Evolutionary conservation across 2,113 vertebrate species (phyloP).

Genomic region (human (Homo sapiens)): DNA sequence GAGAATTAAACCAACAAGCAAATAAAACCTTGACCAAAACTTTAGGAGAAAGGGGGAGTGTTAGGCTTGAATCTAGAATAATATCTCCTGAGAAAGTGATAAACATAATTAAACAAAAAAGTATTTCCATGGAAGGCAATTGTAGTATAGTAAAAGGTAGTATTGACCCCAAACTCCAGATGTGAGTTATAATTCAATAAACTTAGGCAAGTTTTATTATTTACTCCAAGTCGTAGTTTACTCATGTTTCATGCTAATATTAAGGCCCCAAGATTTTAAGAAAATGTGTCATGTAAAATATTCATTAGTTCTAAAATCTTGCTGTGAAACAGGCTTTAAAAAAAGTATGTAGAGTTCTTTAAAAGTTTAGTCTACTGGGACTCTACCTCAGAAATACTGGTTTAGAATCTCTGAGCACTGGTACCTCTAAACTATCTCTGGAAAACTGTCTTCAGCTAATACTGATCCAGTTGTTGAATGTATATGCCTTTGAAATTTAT

Average conservation of each 20-base stretch:
- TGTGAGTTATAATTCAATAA: neutral
- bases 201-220: neutral
- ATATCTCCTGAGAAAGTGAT: neutral
- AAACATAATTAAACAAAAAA: neutral
- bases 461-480: neutral
- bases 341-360: neutral
- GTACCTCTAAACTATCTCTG: neutral
- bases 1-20: neutral
- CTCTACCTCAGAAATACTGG: neutral
- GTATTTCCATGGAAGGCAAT: neutral
- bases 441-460: neutral
- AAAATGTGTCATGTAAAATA: neutral
- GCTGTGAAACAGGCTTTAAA: neutral
- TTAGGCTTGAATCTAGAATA: neutral
- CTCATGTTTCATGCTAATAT: neutral
- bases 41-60: neutral
- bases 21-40: neutral
- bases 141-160: neutral
- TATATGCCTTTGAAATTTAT: neutral
- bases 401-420: neutral
- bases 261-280: neutral
- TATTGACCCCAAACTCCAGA: neutral
- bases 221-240: neutral
- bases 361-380: neutral
- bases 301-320: neutral